These are phyloP conservation scores for Noctua janthe DNA, from an alignment of 2,888 invertebrate species.

Conservation along the genomic window DNA sequence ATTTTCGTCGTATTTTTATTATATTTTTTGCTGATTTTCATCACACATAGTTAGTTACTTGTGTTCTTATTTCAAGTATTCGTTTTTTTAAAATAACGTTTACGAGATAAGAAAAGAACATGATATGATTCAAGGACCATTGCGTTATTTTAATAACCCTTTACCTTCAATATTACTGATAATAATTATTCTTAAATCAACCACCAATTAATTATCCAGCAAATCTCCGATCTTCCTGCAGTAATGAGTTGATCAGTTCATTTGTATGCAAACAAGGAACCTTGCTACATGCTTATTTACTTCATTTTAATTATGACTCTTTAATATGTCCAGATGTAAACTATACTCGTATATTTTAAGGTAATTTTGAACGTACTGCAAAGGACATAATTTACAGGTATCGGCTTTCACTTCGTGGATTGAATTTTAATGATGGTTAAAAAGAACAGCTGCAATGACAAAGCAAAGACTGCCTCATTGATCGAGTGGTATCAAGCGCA, in stretches of 20 bases:
- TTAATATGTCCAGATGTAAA: slow-evolving; percentile 32
- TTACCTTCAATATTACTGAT: slow-evolving; percentile 11
- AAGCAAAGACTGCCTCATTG: not conserved
- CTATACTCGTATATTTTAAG: slow-evolving; percentile 47
- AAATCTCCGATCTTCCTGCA: slow-evolving; percentile 39
- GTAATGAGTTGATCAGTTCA: slow-evolving; percentile 66
- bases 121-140: not conserved
- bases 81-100: not conserved
- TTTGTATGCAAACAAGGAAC: slow-evolving; percentile 61
- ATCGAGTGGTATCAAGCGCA: too few species aligned
- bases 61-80: not conserved
- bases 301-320: slow-evolving; percentile 65
- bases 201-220: slow-evolving; percentile 53
- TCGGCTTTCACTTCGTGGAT: slow-evolving; percentile 25
- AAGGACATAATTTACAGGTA: slow-evolving; percentile 32
- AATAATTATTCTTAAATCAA: slow-evolving; percentile 41
- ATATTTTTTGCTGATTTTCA: not conserved
- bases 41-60: not conserved
- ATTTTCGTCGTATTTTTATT: not conserved
- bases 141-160: not conserved
- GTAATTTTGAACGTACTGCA: slow-evolving; percentile 35
- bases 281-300: slow-evolving; percentile 32
- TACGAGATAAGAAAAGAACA: not conserved
- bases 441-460: not conserved
- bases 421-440: slow-evolving; percentile 29